Evolutionary conservation across 1,140 invertebrate species (phyloP).

Genomic region (Chymomyza costata): DNA sequence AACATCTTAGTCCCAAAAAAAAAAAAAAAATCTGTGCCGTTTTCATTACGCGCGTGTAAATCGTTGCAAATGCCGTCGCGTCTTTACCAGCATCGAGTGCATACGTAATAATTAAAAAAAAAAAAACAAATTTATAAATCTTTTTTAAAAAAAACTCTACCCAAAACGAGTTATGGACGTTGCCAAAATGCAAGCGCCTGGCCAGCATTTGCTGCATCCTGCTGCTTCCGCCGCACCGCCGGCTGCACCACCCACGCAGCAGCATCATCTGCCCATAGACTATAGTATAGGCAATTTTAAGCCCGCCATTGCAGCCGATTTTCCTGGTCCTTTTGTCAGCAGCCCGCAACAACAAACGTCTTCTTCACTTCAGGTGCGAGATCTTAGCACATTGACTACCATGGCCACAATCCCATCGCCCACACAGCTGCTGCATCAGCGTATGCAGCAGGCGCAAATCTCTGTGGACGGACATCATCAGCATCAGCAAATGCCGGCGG

Average conservation of each 20-base stretch:
- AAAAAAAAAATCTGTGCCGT: constrained; percentile 1
- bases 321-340: constrained; percentile 57
- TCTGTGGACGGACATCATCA: constrained; percentile 51
- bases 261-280: constrained; percentile 64
- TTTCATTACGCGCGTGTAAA: constrained; percentile 20
- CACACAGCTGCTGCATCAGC: constrained; percentile 65
- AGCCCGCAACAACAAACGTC: constrained; percentile 43
- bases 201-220: constrained; percentile 41
- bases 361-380: constrained; percentile 60
- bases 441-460: constrained; percentile 51
- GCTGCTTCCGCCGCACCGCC: constrained; percentile 44
- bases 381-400: constrained; percentile 60
- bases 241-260: constrained; percentile 53
- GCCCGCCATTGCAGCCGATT: constrained; percentile 65
- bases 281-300: constrained; percentile 71
- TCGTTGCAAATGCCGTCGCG: constrained; percentile 41
- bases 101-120: constrained; percentile 14
- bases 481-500: constrained; percentile 51
- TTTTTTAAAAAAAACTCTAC: constrained; percentile 9
- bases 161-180: constrained; percentile 70
- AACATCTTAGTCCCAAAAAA: constrained; percentile 1
- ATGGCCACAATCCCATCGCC: constrained; percentile 70
- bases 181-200: constrained; percentile 60
- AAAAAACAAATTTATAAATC: constrained; percentile 17
- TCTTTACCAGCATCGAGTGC: constrained; percentile 22